Conservation (phyloP, 1,140 invertebrate species). For the Platyscapa corneri region DNA sequence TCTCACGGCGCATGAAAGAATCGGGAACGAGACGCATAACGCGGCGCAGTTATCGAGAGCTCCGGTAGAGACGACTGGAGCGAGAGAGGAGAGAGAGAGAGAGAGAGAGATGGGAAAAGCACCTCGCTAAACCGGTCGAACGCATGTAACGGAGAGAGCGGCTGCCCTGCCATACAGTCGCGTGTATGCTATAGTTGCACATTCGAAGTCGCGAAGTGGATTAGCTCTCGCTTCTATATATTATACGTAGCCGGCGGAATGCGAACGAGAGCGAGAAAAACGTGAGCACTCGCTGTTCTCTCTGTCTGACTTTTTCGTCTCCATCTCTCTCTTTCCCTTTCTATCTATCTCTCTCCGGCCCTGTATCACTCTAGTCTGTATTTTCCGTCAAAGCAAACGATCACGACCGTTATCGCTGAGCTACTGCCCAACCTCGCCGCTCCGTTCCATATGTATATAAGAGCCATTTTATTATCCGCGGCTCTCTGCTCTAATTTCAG, state of each 20-base stretch:
- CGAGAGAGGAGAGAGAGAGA: constrained; percentile 22
- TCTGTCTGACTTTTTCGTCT: neutral
- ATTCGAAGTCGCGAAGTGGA: constrained; percentile 49
- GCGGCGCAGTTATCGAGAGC: constrained; percentile 1
- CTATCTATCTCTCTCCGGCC: too few relatives aligned
- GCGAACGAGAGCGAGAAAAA: constrained; percentile 42
- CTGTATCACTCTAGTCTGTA: too few relatives aligned
- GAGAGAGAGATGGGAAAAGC: constrained; percentile 45
- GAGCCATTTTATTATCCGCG: neutral
- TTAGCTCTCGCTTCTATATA: constrained; percentile 41
- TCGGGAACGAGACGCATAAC: neutral
- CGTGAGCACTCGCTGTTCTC: neutral
- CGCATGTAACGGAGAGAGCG: constrained; percentile 43
- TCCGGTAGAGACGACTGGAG: neutral
- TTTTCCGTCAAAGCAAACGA: too few relatives aligned
- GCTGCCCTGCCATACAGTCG: neutral
- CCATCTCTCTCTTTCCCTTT: neutral
- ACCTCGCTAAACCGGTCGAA: constrained; percentile 28
- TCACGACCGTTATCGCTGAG: neutral
- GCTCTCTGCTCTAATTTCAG: neutral
- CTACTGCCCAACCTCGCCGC: too few relatives aligned
- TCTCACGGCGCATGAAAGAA: neutral
- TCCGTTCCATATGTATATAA: neutral
- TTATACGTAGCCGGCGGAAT: constrained; percentile 6
- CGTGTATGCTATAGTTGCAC: constrained; percentile 29